Evolutionary conservation across 2,888 invertebrate genomes (phyloP).

Genomic region (Adelognathus sp.): DNA sequence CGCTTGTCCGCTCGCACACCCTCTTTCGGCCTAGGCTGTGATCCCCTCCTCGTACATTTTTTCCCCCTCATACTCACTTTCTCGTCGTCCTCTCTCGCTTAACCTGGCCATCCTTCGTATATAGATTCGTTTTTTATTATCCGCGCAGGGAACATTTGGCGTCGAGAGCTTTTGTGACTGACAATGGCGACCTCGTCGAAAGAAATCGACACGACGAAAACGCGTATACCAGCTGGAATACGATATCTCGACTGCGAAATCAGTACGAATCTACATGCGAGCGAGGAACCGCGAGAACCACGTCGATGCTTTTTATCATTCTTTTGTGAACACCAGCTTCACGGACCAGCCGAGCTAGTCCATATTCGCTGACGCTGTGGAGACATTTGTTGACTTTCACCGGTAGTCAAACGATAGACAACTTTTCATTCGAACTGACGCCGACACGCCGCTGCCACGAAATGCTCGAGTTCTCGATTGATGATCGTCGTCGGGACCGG

Average conservation of each 20-base stretch:
- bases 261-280: neutral
- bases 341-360: too few relatives aligned
- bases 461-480: too few relatives aligned
- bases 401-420: too few relatives aligned
- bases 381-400: too few relatives aligned
- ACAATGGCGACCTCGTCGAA: neutral
- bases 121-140: slow-evolving; percentile 45
- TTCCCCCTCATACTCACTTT: neutral
- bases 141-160: slow-evolving; percentile 14
- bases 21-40: neutral
- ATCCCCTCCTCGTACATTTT: slow-evolving; percentile 5
- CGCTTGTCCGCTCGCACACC: neutral
- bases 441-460: too few relatives aligned
- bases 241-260: slow-evolving; percentile 16
- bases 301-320: neutral
- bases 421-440: too few relatives aligned
- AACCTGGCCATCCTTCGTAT: slow-evolving; percentile 27
- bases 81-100: neutral
- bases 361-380: too few relatives aligned
- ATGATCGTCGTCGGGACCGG: too few relatives aligned
- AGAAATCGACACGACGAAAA: neutral
- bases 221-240: neutral
- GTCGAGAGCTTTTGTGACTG: slow-evolving; percentile 14
- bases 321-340: too few relatives aligned
- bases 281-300: neutral